Conservation (phyloP, 2,113 vertebrate genomes). For the Thunnus thynnus region DNA sequence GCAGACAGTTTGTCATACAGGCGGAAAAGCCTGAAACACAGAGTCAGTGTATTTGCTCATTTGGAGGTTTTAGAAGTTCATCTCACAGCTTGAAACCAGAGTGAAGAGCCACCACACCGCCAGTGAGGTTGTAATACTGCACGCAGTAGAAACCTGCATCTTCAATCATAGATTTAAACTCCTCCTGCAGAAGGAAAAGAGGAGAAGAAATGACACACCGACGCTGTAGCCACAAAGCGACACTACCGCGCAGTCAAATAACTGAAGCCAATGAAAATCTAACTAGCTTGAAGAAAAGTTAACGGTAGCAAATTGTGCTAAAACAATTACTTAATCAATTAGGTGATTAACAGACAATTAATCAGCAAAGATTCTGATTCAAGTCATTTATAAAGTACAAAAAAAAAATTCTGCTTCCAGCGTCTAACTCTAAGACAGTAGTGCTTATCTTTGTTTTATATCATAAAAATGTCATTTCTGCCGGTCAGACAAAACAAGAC, state of each 20-base stretch:
- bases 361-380: too few species aligned
- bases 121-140: conserved; percentile 89
- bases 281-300: neutral
- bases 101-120: conserved; percentile 93
- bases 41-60: neutral
- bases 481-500: too few species aligned
- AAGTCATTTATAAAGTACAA: too few species aligned
- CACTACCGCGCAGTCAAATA: neutral
- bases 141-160: conserved; percentile 92
- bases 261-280: neutral
- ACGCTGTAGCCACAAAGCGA: neutral
- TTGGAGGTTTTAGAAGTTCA: neutral
- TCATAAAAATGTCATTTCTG: too few species aligned
- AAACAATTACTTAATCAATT: too few species aligned
- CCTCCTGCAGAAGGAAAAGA: conserved; percentile 84
- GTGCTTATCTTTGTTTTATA: too few species aligned
- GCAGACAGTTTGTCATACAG: neutral
- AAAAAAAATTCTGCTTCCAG: too few species aligned
- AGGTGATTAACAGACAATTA: too few species aligned
- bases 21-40: conserved; percentile 15
- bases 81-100: conserved; percentile 96
- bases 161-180: conserved; percentile 93
- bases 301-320: too few species aligned
- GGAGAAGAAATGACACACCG: neutral
- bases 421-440: too few species aligned